A percentile compares a stretch with the other conserved stretches of the same genome.
These are phyloP conservation scores for Drosophila pseudotalamancana DNA, from an alignment of 2,888 invertebrate genomes.

Conservation along the genomic window DNA sequence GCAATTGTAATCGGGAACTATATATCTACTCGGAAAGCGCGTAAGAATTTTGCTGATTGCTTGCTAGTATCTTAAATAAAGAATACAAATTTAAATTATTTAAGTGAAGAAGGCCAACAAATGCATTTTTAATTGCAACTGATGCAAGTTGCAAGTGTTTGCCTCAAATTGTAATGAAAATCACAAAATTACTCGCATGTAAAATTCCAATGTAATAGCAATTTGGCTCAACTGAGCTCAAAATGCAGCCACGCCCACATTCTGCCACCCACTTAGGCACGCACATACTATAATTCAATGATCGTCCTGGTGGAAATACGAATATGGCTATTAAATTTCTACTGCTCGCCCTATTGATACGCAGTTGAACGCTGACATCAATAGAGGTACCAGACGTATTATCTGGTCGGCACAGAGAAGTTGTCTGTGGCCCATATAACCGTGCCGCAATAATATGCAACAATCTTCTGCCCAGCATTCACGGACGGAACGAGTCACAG, in stretches of 20 bases:
- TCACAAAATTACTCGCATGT: constrained; percentile 33
- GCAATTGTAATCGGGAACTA: not conserved
- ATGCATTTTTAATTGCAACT: not conserved
- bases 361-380: constrained; percentile 47
- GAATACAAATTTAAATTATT: not conserved
- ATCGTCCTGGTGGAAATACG: constrained; percentile 35
- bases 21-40: not conserved
- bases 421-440: constrained; percentile 24
- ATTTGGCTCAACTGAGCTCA: constrained; percentile 48
- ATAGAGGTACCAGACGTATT: constrained; percentile 16
- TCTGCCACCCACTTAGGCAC: constrained; percentile 4
- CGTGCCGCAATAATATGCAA: constrained; percentile 56
- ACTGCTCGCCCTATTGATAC: constrained; percentile 58
- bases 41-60: too few relatives aligned
- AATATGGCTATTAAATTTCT: constrained; percentile 58
- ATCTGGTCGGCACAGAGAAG: constrained; percentile 3
- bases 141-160: not conserved
- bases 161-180: constrained; percentile 25
- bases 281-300: constrained; percentile 33
- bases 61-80: too few relatives aligned
- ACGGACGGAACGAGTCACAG: constrained; percentile 35
- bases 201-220: constrained; percentile 37
- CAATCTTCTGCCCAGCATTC: constrained; percentile 60
- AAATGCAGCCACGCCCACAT: constrained; percentile 3
- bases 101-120: too few relatives aligned